Evolutionary conservation across 2,888 invertebrate genomes (phyloP).

Genomic region (Syritta pipiens): DNA sequence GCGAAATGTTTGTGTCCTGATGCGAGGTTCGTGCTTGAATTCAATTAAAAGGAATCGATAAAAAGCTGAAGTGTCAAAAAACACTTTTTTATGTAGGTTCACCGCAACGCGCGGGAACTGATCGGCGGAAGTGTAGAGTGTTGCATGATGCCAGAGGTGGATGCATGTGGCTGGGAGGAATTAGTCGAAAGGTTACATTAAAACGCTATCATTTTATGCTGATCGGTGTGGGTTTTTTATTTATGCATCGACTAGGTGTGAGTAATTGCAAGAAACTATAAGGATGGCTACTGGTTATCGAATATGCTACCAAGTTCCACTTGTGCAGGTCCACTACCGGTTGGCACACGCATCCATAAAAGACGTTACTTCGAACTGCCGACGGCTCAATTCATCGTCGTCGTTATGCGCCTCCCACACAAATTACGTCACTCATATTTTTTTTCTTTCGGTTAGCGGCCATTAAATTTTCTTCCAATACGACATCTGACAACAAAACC

Average conservation of each 20-base stretch:
- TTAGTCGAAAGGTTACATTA: constrained; percentile 66
- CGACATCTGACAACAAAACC: too few relatives aligned
- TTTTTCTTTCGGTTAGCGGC: constrained; percentile 2
- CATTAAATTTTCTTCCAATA: constrained; percentile 7
- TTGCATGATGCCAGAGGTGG: constrained; percentile 19
- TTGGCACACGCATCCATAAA: too few relatives aligned
- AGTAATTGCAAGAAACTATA: not conserved
- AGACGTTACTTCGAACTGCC: too few relatives aligned
- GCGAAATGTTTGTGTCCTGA: constrained; percentile 55
- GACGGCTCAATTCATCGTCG: too few relatives aligned
- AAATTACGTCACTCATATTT: too few relatives aligned
- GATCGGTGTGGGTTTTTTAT: constrained; percentile 27
- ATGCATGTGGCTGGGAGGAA: constrained; percentile 33
- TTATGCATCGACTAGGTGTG: constrained; percentile 17
- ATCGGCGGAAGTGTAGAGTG: not conserved
- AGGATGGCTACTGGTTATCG: not conserved
- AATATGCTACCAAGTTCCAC: too few relatives aligned
- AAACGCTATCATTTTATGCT: constrained; percentile 37
- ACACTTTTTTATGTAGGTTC: constrained; percentile 48
- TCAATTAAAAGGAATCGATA: constrained; percentile 66
- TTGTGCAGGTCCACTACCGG: too few relatives aligned
- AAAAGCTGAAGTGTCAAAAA: constrained; percentile 61
- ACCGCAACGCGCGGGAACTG: constrained; percentile 1
- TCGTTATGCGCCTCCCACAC: too few relatives aligned
- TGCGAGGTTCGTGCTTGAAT: constrained; percentile 62